These are phyloP conservation scores for Drosophila subobscura DNA, from an alignment of 1,140 invertebrate genomes.

Conservation along the genomic window DNA sequence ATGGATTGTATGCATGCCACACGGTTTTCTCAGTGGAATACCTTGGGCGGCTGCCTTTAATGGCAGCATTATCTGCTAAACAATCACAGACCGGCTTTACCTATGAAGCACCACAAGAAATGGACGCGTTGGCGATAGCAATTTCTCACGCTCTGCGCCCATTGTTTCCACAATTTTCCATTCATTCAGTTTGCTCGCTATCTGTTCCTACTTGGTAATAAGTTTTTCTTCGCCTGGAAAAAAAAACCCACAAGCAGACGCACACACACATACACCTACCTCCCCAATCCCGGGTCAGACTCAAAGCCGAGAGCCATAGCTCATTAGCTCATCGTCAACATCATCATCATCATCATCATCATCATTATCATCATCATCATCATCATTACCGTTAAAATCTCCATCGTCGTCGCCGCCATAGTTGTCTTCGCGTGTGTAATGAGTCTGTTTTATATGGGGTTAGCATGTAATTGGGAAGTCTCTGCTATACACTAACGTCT, in stretches of 20 bases:
- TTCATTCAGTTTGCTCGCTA: conserved; percentile 76
- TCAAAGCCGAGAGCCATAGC: conserved; percentile 10
- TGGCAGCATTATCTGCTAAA: conserved; percentile 80
- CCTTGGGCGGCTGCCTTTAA: conserved; percentile 67
- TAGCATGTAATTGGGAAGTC: conserved; percentile 42
- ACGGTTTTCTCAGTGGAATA: neutral
- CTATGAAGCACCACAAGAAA: conserved; percentile 43
- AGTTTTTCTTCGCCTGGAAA: conserved; percentile 59
- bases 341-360: conserved; percentile 21
- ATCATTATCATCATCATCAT: neutral
- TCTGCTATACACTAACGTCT: conserved; percentile 38
- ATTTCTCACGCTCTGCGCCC: conserved; percentile 69
- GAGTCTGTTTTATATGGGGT: conserved; percentile 67
- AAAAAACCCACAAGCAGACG: conserved; percentile 19
- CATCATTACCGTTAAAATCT: too few relatives aligned
- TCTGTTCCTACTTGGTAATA: conserved; percentile 79
- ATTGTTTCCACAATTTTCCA: conserved; percentile 82
- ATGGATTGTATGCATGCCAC: neutral
- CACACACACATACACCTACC: conserved; percentile 6
- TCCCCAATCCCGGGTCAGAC: neutral
- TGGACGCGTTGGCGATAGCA: conserved; percentile 44
- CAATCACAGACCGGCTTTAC: conserved; percentile 46
- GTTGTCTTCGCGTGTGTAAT: conserved; percentile 51
- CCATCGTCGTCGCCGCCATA: neutral
- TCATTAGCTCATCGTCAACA: conserved; percentile 37